These are phyloP conservation scores for Crax fasciolata DNA, from an alignment of 2,797 vertebrate genomes.

Conservation along the genomic window DNA sequence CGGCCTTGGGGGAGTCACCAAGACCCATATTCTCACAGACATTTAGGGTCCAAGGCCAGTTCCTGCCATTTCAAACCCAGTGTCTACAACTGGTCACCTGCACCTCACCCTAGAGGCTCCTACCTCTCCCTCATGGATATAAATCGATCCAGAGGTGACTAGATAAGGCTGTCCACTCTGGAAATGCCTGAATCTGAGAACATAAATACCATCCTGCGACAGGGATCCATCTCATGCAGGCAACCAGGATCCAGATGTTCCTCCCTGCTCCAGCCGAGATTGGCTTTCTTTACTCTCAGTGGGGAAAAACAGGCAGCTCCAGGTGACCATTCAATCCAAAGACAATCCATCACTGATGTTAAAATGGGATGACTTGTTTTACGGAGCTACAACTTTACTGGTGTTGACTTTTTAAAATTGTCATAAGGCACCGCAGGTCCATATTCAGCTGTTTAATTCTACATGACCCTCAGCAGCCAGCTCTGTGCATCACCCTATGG, in stretches of 20 bases:
- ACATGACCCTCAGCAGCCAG: neutral
- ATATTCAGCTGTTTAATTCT: neutral
- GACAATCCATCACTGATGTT: neutral
- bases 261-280: neutral
- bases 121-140: neutral
- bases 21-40: neutral
- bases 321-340: neutral
- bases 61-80: neutral
- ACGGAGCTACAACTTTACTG: neutral
- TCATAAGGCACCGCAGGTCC: neutral
- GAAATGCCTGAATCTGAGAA: neutral
- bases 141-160: neutral
- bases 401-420: neutral
- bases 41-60: neutral
- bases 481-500: too few relatives aligned
- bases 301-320: neutral
- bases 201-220: neutral
- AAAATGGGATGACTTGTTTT: neutral
- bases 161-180: neutral
- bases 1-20: neutral
- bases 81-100: accelerated
- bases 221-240: accelerated
- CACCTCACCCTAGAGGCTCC: neutral
- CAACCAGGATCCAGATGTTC: neutral
- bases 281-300: neutral